Conservation (phyloP, 2,797 vertebrate species). For the Steatocranus sp. region DNA sequence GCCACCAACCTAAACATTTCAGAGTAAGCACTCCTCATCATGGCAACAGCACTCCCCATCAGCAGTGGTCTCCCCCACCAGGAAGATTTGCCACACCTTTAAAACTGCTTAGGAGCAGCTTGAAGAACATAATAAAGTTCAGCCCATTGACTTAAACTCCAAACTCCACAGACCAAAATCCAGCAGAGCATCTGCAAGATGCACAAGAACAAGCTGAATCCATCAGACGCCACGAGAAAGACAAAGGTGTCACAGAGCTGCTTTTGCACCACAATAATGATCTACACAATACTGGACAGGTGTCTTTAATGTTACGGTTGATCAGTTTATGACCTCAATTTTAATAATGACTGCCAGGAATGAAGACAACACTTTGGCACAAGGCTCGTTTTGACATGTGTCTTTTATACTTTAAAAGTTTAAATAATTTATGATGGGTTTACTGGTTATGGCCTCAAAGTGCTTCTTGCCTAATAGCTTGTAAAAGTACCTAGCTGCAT, state of each 20-base stretch:
- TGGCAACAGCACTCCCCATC: not conserved
- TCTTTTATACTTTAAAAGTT: not conserved
- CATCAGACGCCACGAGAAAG: not conserved
- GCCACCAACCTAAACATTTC: not conserved
- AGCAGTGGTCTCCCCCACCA: not conserved
- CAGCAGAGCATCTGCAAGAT: not conserved
- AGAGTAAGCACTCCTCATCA: not conserved
- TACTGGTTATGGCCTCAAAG: not conserved
- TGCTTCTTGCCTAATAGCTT: rapidly evolving
- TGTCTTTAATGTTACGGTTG: rapidly evolving
- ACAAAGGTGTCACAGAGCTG: not conserved
- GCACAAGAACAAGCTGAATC: not conserved
- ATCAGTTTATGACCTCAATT: not conserved
- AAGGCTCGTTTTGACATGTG: not conserved
- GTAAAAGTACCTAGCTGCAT: not conserved
- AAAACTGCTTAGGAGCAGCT: not conserved
- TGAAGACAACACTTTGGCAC: not conserved
- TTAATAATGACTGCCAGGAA: not conserved
- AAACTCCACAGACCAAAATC: not conserved
- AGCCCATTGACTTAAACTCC: too few species aligned
- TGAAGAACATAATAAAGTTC: not conserved
- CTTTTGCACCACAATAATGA: not conserved
- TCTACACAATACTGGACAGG: not conserved
- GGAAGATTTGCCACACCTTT: not conserved
- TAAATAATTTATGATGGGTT: not conserved